phyloP scores from a whole-genome alignment of 2,888 invertebrate genomes.

The Callimorpha dominula region DNA sequence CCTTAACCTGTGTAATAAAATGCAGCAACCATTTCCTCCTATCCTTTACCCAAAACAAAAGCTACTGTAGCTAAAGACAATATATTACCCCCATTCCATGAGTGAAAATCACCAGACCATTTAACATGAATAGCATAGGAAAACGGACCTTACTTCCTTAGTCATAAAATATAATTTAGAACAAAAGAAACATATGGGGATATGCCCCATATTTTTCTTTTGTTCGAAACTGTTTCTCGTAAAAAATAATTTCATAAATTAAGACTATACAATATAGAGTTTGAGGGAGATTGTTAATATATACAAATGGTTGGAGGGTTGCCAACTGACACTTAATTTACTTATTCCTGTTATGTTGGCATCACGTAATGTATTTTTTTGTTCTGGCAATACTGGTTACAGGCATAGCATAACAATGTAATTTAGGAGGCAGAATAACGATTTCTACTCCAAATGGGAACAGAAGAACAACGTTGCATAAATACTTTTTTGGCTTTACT shows the following conservation, averaged over 20 bases:
- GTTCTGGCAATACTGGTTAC: background rate
- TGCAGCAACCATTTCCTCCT: slow-evolving; percentile 20
- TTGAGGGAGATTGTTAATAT: background rate
- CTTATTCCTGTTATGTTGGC: slow-evolving; percentile 1
- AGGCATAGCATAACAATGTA: background rate
- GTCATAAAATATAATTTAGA: slow-evolving; percentile 29
- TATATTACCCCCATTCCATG: slow-evolving; percentile 36
- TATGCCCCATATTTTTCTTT: slow-evolving; percentile 20
- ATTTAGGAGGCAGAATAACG: too few species aligned
- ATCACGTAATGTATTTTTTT: background rate
- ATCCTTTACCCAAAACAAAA: slow-evolving; percentile 26
- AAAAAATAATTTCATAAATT: slow-evolving; percentile 37
- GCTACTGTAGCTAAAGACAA: slow-evolving; percentile 24
- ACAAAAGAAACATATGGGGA: slow-evolving; percentile 16
- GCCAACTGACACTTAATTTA: slow-evolving; percentile 4
- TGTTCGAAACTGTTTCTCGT: slow-evolving; percentile 12
- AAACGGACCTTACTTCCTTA: slow-evolving; percentile 31
- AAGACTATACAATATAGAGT: slow-evolving; percentile 15
- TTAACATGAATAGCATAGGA: slow-evolving; percentile 31
- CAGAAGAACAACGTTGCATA: too few species aligned
- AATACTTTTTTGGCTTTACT: too few species aligned
- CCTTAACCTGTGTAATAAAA: slow-evolving; percentile 11
- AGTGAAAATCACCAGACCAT: slow-evolving; percentile 36
- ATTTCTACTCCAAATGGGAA: too few species aligned
- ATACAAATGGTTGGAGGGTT: background rate